These are phyloP conservation scores for Diadumene lineata DNA, from an alignment of 92 coral and sea anemone species.

Conservation along the genomic window DNA sequence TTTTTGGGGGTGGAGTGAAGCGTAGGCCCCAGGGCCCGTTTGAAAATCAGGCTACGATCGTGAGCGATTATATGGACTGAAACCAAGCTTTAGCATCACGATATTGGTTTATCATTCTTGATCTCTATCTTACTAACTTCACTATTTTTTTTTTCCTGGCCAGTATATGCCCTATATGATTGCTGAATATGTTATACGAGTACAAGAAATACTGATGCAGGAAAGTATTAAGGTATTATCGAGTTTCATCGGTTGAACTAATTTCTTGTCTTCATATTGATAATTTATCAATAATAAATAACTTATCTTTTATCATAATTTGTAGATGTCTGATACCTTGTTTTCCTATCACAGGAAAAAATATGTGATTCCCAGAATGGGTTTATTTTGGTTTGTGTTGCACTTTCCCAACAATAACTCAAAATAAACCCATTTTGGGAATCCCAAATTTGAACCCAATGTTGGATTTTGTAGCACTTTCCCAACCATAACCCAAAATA, in stretches of 20 bases:
- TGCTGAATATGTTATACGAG: slow-evolving; percentile 55
- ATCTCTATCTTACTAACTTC: neutral
- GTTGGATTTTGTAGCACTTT: too few relatives aligned
- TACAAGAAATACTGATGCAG: slow-evolving; percentile 55
- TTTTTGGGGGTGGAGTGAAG: neutral
- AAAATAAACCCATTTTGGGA: too few relatives aligned
- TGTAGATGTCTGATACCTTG: too few relatives aligned
- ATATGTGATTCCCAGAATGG: too few relatives aligned
- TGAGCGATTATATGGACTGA: neutral
- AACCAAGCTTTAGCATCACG: neutral
- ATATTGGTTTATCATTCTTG: neutral
- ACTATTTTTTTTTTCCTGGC: slow-evolving; percentile 10
- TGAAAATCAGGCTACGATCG: neutral
- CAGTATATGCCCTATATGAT: slow-evolving; percentile 85
- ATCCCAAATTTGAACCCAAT: too few relatives aligned
- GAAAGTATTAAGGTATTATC: slow-evolving; percentile 53
- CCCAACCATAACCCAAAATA: too few relatives aligned
- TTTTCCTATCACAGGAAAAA: too few relatives aligned
- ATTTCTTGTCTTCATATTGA: neutral
- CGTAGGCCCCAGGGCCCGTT: neutral
- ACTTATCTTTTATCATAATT: too few relatives aligned
- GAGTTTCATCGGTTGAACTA: neutral
- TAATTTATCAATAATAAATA: too few relatives aligned
- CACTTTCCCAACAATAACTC: too few relatives aligned
- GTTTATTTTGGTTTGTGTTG: too few relatives aligned